Evolutionary conservation across 2,888 invertebrate species (phyloP), one percentile per base, ranked within the genome.

Genomic region (Tethea ocularis): DNA sequence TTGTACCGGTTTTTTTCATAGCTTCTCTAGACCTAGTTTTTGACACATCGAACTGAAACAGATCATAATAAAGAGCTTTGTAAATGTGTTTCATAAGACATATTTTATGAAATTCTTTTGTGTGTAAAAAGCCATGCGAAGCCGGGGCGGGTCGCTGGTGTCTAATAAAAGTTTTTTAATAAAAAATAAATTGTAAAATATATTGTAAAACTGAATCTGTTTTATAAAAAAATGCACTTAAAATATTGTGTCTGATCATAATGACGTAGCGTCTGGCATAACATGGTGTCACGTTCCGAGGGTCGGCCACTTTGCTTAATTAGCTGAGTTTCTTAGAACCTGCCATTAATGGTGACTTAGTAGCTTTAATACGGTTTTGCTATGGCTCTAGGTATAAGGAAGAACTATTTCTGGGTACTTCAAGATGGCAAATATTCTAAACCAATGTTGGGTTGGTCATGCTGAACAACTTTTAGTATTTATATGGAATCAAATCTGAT

Each of bases 251-350:
- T 20, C 46, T 20, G 46, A 46, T 20, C 10, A 20, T 46, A 20
- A 46, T 52, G 52, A 52, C 52, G 52, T 26, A 52, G 52, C 52
- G 52, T 52, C 26, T 52, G 52, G 52, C 15, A n/a, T 33, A 20
- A 53, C 53, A 33, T 33, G 20, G 17, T 53, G 13, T 33, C 26
- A 33, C 13, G 33, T 54, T 20, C 13, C 33, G 20, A 33, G 15
- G 53, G 17, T 29, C 33, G 11, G 13, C 53, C 36, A 54, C 54
- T 54, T 54, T 54, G 20, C 54, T 54, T 54, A 54, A 54, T 54
- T 36, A 54, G 33, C 13, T 17, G 17, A 54, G 22, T 36, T 54
- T 33, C 54, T 29, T 4, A 26, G 22, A 36, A 53, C 29, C 10
- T 52, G n/a, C 29, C n/a, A 20, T 13, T 20, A 53, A 22, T 33